Percentiles rank a stretch among this genome's conserved stretches.
Evolutionary conservation across 2,888 invertebrate genomes (phyloP).

Genomic region (Andrena trimmerana): DNA sequence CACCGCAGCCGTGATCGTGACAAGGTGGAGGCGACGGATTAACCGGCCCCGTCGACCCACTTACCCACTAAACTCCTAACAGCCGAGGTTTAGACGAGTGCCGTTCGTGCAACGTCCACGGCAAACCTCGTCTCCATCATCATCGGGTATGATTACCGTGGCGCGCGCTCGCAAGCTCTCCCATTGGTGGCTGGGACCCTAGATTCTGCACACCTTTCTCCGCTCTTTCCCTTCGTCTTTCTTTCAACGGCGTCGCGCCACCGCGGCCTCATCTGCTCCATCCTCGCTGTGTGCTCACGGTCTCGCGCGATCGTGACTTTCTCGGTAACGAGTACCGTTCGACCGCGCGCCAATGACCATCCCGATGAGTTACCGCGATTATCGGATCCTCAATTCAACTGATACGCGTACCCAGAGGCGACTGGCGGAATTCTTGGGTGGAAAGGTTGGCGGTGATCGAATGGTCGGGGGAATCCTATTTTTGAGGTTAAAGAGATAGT

Average conservation of each 20-base stretch:
- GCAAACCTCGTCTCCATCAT: constrained; percentile 31
- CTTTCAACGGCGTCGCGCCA: background rate
- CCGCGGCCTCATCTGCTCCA: background rate
- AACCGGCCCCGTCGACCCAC: constrained; percentile 80
- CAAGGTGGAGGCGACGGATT: constrained; percentile 55
- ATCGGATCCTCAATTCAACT: no score
- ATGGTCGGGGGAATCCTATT: no score
- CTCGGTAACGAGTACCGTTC: constrained; percentile 84
- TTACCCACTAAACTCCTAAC: constrained; percentile 83
- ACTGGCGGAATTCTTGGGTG: no score
- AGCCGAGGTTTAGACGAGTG: constrained; percentile 52
- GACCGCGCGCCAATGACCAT: constrained; percentile 16
- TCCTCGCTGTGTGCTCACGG: constrained; percentile 43
- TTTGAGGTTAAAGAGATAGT: no score
- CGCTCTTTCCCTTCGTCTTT: constrained; percentile 13
- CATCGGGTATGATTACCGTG: constrained; percentile 29
- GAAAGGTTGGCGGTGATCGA: no score
- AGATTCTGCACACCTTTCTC: constrained; percentile 47
- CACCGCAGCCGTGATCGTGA: constrained; percentile 16
- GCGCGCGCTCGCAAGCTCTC: constrained; percentile 36
- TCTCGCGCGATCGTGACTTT: constrained; percentile 74
- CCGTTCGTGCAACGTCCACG: constrained; percentile 43
- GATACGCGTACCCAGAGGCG: no score
- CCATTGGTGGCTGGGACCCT: constrained; percentile 21
- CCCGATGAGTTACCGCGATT: background rate